Evolutionary conservation across 2,113 vertebrate genomes (phyloP).

Genomic region (Corythaixoides concolor): DNA sequence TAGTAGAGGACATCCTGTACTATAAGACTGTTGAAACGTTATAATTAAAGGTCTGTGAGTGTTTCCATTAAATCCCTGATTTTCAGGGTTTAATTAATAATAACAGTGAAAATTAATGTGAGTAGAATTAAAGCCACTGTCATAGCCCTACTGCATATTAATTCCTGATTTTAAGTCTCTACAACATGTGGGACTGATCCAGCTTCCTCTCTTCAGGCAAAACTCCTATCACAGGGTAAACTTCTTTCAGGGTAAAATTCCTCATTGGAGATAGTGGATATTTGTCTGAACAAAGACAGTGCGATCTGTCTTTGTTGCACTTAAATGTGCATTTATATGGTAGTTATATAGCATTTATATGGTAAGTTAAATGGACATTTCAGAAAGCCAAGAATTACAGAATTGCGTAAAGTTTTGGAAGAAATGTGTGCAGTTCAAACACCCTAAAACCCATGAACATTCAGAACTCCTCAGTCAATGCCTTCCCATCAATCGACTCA

Average conservation of each 20-base stretch:
- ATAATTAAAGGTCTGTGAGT: slow-evolving; percentile 77
- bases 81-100: slow-evolving; percentile 80
- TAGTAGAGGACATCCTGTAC: slow-evolving; percentile 70
- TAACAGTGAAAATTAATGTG: slow-evolving; percentile 74
- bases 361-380: not conserved
- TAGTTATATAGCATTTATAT: not conserved
- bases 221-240: not conserved
- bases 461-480: not conserved
- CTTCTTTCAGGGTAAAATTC: not conserved
- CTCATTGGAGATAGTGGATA: not conserved
- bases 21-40: slow-evolving; percentile 66
- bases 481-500: not conserved
- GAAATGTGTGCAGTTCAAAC: not conserved
- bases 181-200: slow-evolving; percentile 32
- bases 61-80: slow-evolving; percentile 82
- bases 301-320: no score
- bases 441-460: not conserved
- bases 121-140: slow-evolving; percentile 72
- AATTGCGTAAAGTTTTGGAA: not conserved
- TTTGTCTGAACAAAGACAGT: not conserved
- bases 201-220: not conserved
- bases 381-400: not conserved
- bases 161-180: slow-evolving; percentile 54
- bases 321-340: no score
- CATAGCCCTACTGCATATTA: slow-evolving; percentile 69